Evolutionary conservation across 2,888 invertebrate species (phyloP), one percentile per base, ranked within the genome.

Genomic region (Agonopterix heracliana): DNA sequence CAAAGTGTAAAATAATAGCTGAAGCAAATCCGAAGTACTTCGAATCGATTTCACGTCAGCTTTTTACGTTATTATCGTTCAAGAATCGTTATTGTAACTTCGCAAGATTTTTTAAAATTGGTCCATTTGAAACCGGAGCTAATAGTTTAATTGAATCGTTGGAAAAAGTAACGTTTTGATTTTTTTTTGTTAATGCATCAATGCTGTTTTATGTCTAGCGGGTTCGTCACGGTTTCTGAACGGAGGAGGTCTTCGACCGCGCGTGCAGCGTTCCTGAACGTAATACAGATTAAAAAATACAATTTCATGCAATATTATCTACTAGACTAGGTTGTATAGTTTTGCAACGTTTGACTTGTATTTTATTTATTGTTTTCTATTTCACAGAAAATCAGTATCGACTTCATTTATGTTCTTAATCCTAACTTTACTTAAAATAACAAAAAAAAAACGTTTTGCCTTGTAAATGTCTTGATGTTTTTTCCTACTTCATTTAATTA

Each of bases 221-320:
- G 47, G 41, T 44, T 49, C 45, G 64, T 61, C 64, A 64, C 60
- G 64, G 61, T 54, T 50, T 50, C 47, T 55, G 56, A 53, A 56
- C 57, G 56, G 42, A 50, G 66, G 66, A n/a, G 26, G 26, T 65
- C 62, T 54, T 50, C 59, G 64, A 65, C 64, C 63, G 41, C 10
- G 42, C 49, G 49, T 13, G 38, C 55, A 46, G 44, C 53, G 56
- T 58, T 57, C 55, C 56, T 56, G 57, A 58, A 58, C 61, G 54
- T 10, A 36, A 11, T 38, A 38, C 46, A 41, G 45, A 34, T 36
- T 46, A 12, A 41, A n/a, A 43, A 10, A 41, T 13, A n/a, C 10
- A 41, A 10, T 9, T 44, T n/a, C 9, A 42, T 42, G 12, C 42
- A n/a, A 38, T 38, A n/a, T 9, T 44, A 13, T 9, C 17, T 41